phyloP scores from a whole-genome alignment of 1,140 invertebrate species.

The Acyrthosiphon pisum region DNA sequence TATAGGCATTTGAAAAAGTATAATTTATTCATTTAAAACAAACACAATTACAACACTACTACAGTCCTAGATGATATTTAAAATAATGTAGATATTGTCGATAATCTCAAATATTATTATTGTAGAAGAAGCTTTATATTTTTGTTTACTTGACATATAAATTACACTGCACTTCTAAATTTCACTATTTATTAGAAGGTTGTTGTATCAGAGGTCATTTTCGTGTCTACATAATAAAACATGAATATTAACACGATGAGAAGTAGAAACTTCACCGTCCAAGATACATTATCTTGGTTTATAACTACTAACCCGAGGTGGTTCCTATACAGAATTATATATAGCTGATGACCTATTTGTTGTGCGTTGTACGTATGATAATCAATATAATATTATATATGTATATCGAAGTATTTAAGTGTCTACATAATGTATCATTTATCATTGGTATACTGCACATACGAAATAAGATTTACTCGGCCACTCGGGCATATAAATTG shows the following conservation, averaged over 20 bases:
- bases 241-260: slow-evolving; percentile 3
- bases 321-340: background rate
- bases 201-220: slow-evolving; percentile 41
- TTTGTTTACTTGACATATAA: background rate
- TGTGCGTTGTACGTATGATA: background rate
- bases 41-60: background rate
- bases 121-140: background rate
- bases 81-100: background rate
- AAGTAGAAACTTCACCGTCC: background rate
- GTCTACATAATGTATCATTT: background rate
- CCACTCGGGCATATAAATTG: background rate
- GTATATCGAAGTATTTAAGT: background rate
- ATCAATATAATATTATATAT: background rate
- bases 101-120: background rate
- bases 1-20: background rate
- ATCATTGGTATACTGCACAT: background rate
- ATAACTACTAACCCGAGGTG: slow-evolving; percentile 20
- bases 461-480: background rate
- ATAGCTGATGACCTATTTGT: slow-evolving; percentile 9
- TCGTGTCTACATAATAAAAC: slow-evolving; percentile 32
- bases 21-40: background rate
- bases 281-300: background rate
- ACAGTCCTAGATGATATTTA: background rate
- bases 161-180: slow-evolving; percentile 9
- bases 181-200: slow-evolving; percentile 45